These are phyloP conservation scores for Drosophila siamana DNA, from an alignment of 2,888 invertebrate species.

Conservation along the genomic window DNA sequence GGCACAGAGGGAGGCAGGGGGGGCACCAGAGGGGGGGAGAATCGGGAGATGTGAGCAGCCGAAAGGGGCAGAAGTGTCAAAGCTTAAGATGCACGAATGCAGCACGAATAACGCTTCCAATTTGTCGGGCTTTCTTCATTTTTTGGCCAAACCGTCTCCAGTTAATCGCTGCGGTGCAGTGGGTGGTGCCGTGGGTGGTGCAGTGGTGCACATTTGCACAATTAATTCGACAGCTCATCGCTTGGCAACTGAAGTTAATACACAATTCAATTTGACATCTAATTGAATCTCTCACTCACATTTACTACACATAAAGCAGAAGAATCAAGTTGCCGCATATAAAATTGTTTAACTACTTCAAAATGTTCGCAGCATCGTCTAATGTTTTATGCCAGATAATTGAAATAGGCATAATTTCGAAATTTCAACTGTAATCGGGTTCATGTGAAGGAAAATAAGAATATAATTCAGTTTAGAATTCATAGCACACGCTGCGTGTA, in stretches of 20 bases:
- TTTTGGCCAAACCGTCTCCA: neutral
- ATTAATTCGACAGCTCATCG: slow-evolving; percentile 42
- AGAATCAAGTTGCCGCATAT: too few species aligned
- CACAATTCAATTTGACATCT: too few species aligned
- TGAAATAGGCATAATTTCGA: too few species aligned
- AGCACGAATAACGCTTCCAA: slow-evolving; percentile 19
- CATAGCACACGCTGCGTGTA: too few species aligned
- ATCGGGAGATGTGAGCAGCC: neutral
- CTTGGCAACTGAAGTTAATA: neutral
- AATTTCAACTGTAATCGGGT: too few species aligned
- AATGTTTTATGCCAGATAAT: too few species aligned
- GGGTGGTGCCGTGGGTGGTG: neutral
- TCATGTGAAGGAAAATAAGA: too few species aligned
- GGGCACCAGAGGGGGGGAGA: neutral
- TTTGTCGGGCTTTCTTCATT: neutral
- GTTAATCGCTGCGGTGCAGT: neutral
- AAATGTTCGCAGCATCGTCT: too few species aligned
- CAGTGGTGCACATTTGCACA: slow-evolving; percentile 12
- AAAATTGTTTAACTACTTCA: too few species aligned
- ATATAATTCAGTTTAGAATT: too few species aligned
- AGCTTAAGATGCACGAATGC: slow-evolving; percentile 37
- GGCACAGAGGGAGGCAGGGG: neutral
- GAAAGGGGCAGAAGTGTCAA: slow-evolving; percentile 24
- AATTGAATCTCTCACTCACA: too few species aligned
- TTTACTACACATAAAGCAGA: too few species aligned